Evolutionary conservation across 1,140 invertebrate genomes (phyloP).

Genomic region (Scaptomyza graminum): DNA sequence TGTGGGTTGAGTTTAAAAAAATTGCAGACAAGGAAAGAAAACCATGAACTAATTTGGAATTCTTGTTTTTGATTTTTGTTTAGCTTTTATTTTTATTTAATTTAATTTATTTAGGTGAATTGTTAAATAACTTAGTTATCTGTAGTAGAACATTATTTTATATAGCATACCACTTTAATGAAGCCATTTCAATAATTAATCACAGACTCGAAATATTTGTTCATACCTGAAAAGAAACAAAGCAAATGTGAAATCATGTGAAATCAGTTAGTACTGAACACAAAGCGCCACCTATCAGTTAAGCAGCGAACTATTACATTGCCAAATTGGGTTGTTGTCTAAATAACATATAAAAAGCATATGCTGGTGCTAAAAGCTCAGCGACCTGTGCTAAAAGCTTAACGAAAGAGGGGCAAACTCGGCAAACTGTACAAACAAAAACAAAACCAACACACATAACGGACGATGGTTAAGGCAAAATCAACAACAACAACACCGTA

Average conservation of each 20-base stretch:
- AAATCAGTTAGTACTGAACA: neutral
- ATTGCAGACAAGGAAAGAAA: neutral
- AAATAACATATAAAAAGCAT: constrained; percentile 1
- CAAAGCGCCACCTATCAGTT: constrained; percentile 8
- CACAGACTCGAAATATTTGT: neutral
- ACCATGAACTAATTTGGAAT: neutral
- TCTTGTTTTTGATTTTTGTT: neutral
- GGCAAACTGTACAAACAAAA: constrained; percentile 7
- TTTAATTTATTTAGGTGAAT: too few relatives aligned
- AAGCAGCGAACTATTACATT: neutral
- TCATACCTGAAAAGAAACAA: constrained; percentile 50
- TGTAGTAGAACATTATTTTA: neutral
- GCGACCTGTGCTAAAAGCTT: constrained; percentile 27
- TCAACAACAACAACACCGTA: neutral
- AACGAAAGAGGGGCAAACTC: constrained; percentile 24
- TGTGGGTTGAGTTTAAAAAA: constrained; percentile 2
- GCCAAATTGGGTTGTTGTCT: constrained; percentile 8
- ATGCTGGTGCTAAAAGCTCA: constrained; percentile 3
- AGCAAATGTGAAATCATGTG: neutral
- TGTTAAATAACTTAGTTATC: neutral
- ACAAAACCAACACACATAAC: constrained; percentile 7
- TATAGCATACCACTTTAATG: constrained; percentile 46
- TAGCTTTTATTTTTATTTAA: too few relatives aligned
- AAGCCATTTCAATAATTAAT: constrained; percentile 54
- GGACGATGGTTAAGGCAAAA: constrained; percentile 18